phyloP scores from a whole-genome alignment of 2,113 vertebrate species.

The Paratilapia polleni region DNA sequence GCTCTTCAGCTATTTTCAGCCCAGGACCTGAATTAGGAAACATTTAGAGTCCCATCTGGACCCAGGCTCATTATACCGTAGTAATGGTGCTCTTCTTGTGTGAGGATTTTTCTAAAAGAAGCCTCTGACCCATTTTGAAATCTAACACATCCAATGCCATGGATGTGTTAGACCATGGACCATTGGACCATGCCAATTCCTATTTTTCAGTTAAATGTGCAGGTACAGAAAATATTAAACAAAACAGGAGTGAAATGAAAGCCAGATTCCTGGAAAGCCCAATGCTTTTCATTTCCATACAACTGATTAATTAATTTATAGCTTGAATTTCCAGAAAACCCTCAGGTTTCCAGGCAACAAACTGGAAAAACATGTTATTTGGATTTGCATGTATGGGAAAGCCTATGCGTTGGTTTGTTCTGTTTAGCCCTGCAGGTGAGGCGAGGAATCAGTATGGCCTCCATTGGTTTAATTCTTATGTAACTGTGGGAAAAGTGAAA shows the following conservation, averaged over 20 bases:
- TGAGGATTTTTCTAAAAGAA: constrained; percentile 52
- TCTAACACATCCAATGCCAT: background rate
- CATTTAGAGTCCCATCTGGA: constrained; percentile 55
- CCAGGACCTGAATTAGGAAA: constrained; percentile 54
- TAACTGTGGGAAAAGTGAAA: constrained; percentile 43
- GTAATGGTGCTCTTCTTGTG: constrained; percentile 49
- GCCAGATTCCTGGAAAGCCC: background rate
- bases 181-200: background rate
- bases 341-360: background rate
- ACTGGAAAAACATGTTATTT: background rate
- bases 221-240: background rate
- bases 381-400: background rate
- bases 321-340: background rate
- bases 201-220: background rate
- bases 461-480: constrained; percentile 25
- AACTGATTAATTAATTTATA: background rate
- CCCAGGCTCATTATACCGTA: constrained; percentile 59
- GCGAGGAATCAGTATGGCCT: constrained; percentile 16
- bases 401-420: background rate
- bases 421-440: constrained; percentile 37
- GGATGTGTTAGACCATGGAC: too few relatives aligned
- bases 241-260: background rate
- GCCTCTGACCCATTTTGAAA: constrained; percentile 62
- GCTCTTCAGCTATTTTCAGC: constrained; percentile 63
- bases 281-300: background rate